Evolutionary conservation across 2,888 invertebrate species (phyloP).

Genomic region (Allolobophora icterica): DNA sequence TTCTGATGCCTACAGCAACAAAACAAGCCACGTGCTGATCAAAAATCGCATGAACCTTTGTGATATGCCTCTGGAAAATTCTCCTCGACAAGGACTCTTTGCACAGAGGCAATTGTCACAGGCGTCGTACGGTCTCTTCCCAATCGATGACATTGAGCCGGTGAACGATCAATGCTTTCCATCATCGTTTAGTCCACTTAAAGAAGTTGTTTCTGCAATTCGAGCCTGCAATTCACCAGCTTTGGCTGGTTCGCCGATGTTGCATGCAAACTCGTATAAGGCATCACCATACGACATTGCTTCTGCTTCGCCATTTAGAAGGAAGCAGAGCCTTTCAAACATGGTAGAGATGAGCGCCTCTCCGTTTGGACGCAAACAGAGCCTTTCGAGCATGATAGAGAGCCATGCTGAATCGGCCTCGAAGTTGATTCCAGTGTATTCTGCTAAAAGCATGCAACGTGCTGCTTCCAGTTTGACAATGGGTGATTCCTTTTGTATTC

Average conservation of each 20-base stretch:
- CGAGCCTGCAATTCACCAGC: not conserved
- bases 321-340: not conserved
- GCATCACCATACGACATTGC: not conserved
- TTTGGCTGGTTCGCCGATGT: not conserved
- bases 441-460: not conserved
- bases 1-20: not conserved
- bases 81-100: not conserved
- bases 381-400: constrained; percentile 7
- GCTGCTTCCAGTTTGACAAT: not conserved
- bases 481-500: not conserved
- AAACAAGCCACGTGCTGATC: not conserved
- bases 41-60: not conserved
- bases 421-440: constrained; percentile 12
- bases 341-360: not conserved
- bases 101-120: not conserved
- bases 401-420: not conserved
- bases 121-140: not conserved
- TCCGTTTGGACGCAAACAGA: not conserved
- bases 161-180: not conserved
- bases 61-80: constrained; percentile 7
- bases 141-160: not conserved
- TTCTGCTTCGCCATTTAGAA: not conserved
- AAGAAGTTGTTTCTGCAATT: not conserved
- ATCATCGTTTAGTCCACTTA: not conserved
- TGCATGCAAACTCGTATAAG: not conserved